phyloP scores from a whole-genome alignment of 2,888 invertebrate species.

The Pandemis heparana region DNA sequence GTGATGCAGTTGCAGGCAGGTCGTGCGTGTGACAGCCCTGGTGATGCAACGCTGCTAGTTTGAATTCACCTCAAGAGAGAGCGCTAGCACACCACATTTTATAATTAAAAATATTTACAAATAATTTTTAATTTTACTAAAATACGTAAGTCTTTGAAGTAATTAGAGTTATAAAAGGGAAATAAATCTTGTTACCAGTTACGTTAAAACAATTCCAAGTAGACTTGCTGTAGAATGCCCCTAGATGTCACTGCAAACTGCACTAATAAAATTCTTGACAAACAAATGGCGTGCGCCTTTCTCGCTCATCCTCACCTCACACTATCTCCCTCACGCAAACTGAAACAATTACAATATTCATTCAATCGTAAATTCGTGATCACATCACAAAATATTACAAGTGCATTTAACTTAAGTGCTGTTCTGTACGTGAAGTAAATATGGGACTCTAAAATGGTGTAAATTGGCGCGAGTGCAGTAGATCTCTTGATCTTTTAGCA shows the following conservation, averaged over 20 bases:
- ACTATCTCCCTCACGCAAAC: constrained; percentile 25
- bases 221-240: background rate
- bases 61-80: constrained; percentile 6
- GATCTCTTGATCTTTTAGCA: constrained; percentile 47
- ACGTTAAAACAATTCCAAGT: background rate
- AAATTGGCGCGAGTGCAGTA: constrained; percentile 53
- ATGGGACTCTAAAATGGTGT: constrained; percentile 29
- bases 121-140: background rate
- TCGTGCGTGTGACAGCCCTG: constrained; percentile 23
- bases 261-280: constrained; percentile 17
- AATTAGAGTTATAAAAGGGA: background rate
- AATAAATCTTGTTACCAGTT: background rate
- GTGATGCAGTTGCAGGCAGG: background rate
- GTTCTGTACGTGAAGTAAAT: constrained; percentile 29
- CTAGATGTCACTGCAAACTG: constrained; percentile 32
- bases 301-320: constrained; percentile 30
- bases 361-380: constrained; percentile 31
- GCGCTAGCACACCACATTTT: constrained; percentile 9
- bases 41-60: background rate
- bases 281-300: constrained; percentile 26
- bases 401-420: constrained; percentile 27
- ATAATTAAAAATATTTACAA: background rate
- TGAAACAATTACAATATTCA: constrained; percentile 32
- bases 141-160: background rate
- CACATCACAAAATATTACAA: constrained; percentile 24